A percentile compares a stretch with the other conserved stretches of the same genome.
phyloP scores from a whole-genome alignment of 2,888 invertebrate species.

The Blastobasis adustella region DNA sequence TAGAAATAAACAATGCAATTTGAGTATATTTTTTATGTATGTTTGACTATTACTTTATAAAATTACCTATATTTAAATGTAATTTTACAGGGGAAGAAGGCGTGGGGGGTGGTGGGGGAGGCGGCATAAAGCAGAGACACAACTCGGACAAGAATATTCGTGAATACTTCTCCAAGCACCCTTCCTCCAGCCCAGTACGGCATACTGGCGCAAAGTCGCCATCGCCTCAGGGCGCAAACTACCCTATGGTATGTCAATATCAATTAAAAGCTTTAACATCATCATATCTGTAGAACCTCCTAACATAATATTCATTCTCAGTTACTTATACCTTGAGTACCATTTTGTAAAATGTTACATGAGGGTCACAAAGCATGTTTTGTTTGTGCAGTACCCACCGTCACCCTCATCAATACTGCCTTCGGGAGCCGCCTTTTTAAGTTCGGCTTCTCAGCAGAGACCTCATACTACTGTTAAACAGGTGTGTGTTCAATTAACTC shows the following conservation, averaged over 20 bases:
- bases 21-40: too few species aligned
- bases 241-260: conserved; percentile 81
- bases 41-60: too few species aligned
- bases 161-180: conserved; percentile 91
- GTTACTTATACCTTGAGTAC: not conserved
- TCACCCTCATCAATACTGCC: conserved; percentile 76
- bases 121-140: conserved; percentile 65
- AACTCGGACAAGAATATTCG: conserved; percentile 89
- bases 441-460: conserved; percentile 65
- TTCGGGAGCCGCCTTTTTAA: conserved; percentile 75
- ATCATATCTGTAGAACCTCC: not conserved
- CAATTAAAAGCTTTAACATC: not conserved
- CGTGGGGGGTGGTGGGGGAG: conserved; percentile 74
- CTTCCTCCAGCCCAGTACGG: conserved; percentile 88
- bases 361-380: conserved; percentile 1
- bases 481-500: conserved; percentile 29
- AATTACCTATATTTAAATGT: not conserved
- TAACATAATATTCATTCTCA: not conserved
- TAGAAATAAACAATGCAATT: too few species aligned
- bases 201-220: conserved; percentile 88
- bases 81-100: conserved; percentile 57
- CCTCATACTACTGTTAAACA: conserved; percentile 69
- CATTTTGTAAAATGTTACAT: conserved; percentile 9
- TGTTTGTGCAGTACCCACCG: conserved; percentile 79
- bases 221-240: conserved; percentile 85